A percentile compares a stretch with the other conserved stretches of the same genome.
Evolutionary conservation across 2,888 invertebrate genomes (phyloP).

Genomic region (Sphinx pinastri): DNA sequence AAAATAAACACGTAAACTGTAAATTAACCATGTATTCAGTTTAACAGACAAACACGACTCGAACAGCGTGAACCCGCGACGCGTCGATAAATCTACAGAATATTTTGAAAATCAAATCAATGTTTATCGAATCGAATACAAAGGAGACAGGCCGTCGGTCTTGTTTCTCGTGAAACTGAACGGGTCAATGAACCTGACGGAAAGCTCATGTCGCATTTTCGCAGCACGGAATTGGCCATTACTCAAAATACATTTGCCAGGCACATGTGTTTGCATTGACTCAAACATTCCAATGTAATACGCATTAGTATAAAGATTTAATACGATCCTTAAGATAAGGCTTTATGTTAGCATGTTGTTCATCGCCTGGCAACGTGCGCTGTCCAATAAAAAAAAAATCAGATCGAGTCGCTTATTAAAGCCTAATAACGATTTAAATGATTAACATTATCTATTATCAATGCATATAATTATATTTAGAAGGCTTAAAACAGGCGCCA

Average conservation of each 20-base stretch:
- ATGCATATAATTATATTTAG: too few relatives aligned
- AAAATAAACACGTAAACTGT: too few relatives aligned
- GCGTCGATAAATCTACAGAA: neutral
- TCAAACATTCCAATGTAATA: neutral
- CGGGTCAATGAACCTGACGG: neutral
- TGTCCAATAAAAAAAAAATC: too few relatives aligned
- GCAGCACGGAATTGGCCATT: neutral
- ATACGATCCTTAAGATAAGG: too few relatives aligned
- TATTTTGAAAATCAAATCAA: slow-evolving; percentile 9
- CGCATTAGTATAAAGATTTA: neutral
- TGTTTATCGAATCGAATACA: neutral
- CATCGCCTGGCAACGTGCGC: too few relatives aligned
- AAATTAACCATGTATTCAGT: neutral
- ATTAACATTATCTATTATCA: too few relatives aligned
- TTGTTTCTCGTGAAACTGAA: neutral
- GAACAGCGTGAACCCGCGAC: neutral
- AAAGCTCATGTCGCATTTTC: neutral
- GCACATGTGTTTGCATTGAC: neutral
- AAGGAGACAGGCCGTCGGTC: neutral
- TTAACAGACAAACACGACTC: neutral
- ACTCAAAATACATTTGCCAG: neutral
- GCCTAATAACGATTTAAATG: too few relatives aligned
- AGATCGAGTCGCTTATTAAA: too few relatives aligned
- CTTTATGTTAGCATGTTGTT: too few relatives aligned
- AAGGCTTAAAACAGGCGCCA: too few relatives aligned